A percentile compares a stretch with the other conserved stretches of the same genome.
These are phyloP conservation scores for Anastrepha ludens DNA, from an alignment of 1,140 invertebrate genomes.

Conservation along the genomic window DNA sequence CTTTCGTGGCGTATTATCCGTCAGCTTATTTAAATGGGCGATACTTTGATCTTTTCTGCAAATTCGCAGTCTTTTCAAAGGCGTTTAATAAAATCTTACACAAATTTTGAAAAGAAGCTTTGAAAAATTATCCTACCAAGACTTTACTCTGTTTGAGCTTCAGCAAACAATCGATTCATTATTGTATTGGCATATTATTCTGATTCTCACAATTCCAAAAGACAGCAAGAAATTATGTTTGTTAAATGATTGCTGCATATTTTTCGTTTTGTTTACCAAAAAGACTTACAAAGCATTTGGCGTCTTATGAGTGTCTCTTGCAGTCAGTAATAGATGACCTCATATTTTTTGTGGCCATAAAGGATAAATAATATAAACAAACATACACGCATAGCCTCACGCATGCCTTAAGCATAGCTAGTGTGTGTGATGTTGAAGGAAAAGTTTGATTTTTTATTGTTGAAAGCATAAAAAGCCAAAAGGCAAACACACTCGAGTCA, in stretches of 20 bases:
- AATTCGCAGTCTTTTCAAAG: background rate
- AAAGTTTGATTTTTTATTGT: slow-evolving; percentile 58
- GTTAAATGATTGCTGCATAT: slow-evolving; percentile 26
- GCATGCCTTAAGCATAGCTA: background rate
- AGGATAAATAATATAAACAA: slow-evolving; percentile 17
- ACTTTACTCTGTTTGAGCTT: background rate
- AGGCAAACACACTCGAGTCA: slow-evolving; percentile 59
- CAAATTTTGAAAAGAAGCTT: background rate
- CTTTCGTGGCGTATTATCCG: too few relatives aligned
- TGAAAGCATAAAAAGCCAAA: slow-evolving; percentile 59
- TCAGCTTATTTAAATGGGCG: too few relatives aligned
- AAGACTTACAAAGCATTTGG: slow-evolving; percentile 53
- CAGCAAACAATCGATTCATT: slow-evolving; percentile 31
- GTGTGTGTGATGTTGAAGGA: background rate
- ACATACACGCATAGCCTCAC: slow-evolving; percentile 24
- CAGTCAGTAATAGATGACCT: slow-evolving; percentile 58
- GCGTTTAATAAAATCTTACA: background rate
- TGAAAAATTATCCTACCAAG: background rate
- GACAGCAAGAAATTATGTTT: slow-evolving; percentile 48
- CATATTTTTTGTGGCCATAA: slow-evolving; percentile 43
- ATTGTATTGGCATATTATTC: slow-evolving; percentile 32
- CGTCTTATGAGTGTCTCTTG: slow-evolving; percentile 46
- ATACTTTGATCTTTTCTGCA: background rate
- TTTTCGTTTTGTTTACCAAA: slow-evolving; percentile 44
- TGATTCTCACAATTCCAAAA: background rate